These are phyloP conservation scores for Mus minutoides DNA, from an alignment of 2,797 vertebrate species.

Conservation along the genomic window DNA sequence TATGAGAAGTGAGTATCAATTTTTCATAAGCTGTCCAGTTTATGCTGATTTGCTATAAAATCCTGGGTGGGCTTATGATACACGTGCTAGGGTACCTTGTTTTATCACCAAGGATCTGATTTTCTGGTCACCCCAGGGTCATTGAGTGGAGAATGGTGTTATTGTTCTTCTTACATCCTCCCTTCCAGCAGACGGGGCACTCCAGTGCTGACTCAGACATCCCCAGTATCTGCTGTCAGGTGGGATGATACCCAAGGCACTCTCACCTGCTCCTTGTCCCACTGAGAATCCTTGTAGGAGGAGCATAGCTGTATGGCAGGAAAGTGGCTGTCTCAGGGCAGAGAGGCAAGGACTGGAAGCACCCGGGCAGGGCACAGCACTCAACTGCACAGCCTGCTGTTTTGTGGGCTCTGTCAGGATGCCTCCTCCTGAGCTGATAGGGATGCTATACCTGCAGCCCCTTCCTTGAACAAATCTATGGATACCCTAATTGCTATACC, in stretches of 20 bases:
- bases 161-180: not conserved
- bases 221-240: not conserved
- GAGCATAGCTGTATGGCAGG: not conserved
- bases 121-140: not conserved
- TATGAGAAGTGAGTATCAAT: not conserved
- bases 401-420: not conserved
- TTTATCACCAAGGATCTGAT: not conserved
- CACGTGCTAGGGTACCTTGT: not conserved
- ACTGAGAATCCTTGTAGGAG: not conserved
- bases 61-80: not conserved
- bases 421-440: not conserved
- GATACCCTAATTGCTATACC: not conserved
- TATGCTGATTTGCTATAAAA: not conserved
- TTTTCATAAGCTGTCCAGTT: not conserved
- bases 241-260: not conserved
- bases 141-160: not conserved
- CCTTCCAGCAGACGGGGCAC: not conserved
- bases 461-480: not conserved
- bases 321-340: not conserved
- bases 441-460: not conserved
- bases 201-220: not conserved
- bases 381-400: not conserved
- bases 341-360: not conserved
- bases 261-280: not conserved
- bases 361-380: not conserved